These are phyloP conservation scores for Pipra filicauda DNA, from an alignment of 2,113 vertebrate genomes.

Conservation along the genomic window DNA sequence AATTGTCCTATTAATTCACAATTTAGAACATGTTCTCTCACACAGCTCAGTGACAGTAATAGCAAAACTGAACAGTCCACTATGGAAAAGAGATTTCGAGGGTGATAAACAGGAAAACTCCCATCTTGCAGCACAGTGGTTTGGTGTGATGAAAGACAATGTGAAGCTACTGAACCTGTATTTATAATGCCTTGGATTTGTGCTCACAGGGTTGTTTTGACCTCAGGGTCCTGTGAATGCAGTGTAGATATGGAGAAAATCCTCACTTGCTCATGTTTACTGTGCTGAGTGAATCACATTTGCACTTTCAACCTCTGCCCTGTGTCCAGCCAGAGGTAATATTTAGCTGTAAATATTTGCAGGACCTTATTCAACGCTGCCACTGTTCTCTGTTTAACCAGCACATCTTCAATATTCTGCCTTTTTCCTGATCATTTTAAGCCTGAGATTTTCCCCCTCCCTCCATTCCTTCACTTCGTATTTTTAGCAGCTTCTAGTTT, in stretches of 20 bases:
- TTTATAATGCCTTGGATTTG: neutral
- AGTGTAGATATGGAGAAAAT: neutral
- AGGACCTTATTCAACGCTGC: neutral
- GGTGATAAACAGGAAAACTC: neutral
- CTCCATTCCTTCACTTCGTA: neutral
- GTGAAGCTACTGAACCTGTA: neutral
- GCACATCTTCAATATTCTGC: neutral
- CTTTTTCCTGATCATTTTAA: neutral
- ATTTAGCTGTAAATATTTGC: neutral
- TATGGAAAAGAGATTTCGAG: neutral
- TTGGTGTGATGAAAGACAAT: neutral
- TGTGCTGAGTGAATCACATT: neutral
- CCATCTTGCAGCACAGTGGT: neutral
- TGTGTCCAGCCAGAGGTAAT: neutral
- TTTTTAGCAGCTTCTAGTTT: neutral
- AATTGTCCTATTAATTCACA: neutral
- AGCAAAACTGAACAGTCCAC: neutral
- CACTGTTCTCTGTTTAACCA: neutral
- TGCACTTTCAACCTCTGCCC: neutral
- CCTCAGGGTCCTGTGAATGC: neutral
- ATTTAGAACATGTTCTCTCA: fast-evolving
- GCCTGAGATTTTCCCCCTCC: neutral
- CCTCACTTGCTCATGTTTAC: neutral
- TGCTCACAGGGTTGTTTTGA: neutral
- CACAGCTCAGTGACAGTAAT: neutral